A percentile compares a stretch with the other conserved stretches of the same genome.
Conservation (phyloP, 2,797 vertebrate genomes). For the Anguilla anguilla region DNA sequence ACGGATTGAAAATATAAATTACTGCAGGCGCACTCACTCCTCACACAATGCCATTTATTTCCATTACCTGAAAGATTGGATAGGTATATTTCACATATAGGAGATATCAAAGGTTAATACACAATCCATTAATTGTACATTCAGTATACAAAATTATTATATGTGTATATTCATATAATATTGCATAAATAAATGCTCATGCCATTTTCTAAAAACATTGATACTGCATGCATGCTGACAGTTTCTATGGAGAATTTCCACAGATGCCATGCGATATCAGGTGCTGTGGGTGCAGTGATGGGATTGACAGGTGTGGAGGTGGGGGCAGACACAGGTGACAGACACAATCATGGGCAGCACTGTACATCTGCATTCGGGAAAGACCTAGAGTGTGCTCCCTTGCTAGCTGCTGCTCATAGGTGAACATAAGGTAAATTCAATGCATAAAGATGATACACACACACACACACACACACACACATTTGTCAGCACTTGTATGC, state of each 20-base stretch:
- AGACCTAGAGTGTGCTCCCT: not conserved
- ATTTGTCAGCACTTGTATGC: not conserved
- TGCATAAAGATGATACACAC: not conserved
- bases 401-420: not conserved
- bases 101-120: conserved; percentile 21
- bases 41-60: not conserved
- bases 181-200: not conserved
- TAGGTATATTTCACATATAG: not conserved
- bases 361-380: not conserved
- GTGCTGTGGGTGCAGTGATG: not conserved
- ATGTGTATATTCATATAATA: not conserved
- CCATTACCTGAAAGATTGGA: not conserved
- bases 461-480: not conserved
- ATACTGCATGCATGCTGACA: not conserved
- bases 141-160: not conserved
- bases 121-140: conserved; percentile 2
- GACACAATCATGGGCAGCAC: not conserved
- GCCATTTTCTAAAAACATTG: not conserved
- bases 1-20: not conserved
- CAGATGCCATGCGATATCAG: not conserved
- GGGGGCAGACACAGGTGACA: not conserved
- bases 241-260: not conserved
- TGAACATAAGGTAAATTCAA: not conserved
- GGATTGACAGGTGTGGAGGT: not conserved
- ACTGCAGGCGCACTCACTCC: not conserved